A percentile compares a stretch with the other conserved stretches of the same genome.
phyloP scores from a whole-genome alignment of 1,140 invertebrate species.

The Pseudomyrmex flavicornis region DNA sequence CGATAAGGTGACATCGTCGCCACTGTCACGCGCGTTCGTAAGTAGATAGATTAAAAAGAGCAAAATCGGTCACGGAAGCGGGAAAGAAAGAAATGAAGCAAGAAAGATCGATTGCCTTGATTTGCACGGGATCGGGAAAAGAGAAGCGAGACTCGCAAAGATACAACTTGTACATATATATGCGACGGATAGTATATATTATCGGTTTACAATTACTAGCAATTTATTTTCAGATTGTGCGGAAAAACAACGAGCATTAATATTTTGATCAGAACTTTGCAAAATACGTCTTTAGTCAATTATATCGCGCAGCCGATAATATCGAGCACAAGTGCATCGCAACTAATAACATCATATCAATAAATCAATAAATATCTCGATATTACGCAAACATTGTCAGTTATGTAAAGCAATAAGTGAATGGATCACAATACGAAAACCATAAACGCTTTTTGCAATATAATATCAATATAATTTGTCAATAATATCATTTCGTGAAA shows the following conservation, averaged over 20 bases:
- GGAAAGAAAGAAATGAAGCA: background rate
- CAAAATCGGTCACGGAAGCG: conserved; percentile 11
- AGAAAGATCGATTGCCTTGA: conserved; percentile 35
- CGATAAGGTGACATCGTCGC: conserved; percentile 16
- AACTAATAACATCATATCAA: conserved; percentile 15
- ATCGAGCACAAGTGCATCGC: conserved; percentile 27
- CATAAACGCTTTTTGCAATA: no score
- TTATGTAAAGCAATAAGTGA: background rate
- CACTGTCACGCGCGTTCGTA: background rate
- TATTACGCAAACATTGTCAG: conserved; percentile 32
- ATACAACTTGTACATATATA: background rate
- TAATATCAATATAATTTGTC: background rate
- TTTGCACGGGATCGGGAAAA: conserved; percentile 14
- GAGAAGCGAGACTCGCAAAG: background rate
- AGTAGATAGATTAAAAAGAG: conserved; percentile 18
- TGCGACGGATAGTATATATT: background rate
- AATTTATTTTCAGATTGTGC: conserved; percentile 31
- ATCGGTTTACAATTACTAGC: conserved; percentile 28
- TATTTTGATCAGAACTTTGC: conserved; percentile 28
- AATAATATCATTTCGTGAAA: background rate
- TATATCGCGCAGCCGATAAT: conserved; percentile 20
- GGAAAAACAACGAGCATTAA: conserved; percentile 30
- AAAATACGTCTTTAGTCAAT: conserved; percentile 14
- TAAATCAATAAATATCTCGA: background rate
- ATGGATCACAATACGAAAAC: background rate